Conservation (phyloP, 2,113 vertebrate genomes). For the Oreochromis spilurus region DNA sequence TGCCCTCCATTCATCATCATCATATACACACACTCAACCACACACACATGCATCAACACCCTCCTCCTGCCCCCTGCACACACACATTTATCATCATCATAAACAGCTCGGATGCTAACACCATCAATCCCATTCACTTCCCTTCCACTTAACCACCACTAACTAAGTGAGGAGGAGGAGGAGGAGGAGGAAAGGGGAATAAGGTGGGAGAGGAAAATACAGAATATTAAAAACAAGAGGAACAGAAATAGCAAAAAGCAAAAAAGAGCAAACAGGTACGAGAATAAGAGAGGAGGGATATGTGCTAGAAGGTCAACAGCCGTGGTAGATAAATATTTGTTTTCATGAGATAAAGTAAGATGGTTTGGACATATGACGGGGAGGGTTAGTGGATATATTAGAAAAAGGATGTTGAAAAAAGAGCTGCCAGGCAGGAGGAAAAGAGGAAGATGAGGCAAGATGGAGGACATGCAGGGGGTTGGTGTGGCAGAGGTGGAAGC, state of each 20-base stretch:
- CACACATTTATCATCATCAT: slow-evolving; percentile 87
- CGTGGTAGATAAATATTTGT: not conserved
- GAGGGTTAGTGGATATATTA: not conserved
- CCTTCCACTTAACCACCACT: slow-evolving; percentile 65
- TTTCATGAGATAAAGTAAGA: not conserved
- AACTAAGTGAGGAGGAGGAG: slow-evolving; percentile 43
- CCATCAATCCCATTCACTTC: slow-evolving; percentile 93
- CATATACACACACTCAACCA: slow-evolving; percentile 27
- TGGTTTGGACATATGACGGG: not conserved
- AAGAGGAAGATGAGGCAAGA: not conserved
- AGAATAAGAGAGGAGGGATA: not conserved
- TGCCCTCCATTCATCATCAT: slow-evolving; percentile 87
- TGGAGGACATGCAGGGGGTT: not conserved
- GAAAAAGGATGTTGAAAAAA: not conserved
- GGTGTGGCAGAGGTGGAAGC: not conserved
- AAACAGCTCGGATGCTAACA: slow-evolving; percentile 84
- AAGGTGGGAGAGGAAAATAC: not conserved
- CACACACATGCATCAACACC: not conserved
- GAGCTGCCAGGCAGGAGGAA: not conserved
- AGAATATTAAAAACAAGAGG: not conserved
- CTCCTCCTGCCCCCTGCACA: slow-evolving; percentile 23
- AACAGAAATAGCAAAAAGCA: not conserved
- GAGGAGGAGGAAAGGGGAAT: not conserved
- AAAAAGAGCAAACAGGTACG: not conserved
- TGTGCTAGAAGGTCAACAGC: not conserved